phyloP scores from a whole-genome alignment of 2,888 invertebrate species.

The Agriopis marginaria region DNA sequence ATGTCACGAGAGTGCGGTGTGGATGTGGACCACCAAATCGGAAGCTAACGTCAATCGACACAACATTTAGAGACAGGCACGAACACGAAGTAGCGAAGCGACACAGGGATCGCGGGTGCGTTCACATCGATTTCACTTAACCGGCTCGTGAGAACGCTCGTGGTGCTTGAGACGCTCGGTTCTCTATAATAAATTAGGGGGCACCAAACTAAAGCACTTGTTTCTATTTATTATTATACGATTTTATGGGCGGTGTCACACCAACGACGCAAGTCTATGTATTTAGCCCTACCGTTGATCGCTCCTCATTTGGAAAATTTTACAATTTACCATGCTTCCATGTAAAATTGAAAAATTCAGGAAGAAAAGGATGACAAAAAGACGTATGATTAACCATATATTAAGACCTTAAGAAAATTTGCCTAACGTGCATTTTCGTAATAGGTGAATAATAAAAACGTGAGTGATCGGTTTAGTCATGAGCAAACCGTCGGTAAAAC shows the following conservation, averaged over 20 bases:
- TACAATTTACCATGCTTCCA: constrained; percentile 69
- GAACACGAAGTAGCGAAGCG: constrained; percentile 72
- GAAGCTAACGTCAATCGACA: constrained; percentile 68
- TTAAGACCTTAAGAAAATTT: constrained; percentile 61
- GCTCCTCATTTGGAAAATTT: constrained; percentile 58
- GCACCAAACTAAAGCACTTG: constrained; percentile 58
- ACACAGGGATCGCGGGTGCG: constrained; percentile 65
- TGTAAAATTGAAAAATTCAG: constrained; percentile 77
- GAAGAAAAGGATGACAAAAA: constrained; percentile 65
- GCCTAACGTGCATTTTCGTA: constrained; percentile 68
- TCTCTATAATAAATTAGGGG: constrained; percentile 44
- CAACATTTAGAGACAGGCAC: constrained; percentile 70
- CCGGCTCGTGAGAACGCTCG: constrained; percentile 40
- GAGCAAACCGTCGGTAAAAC: constrained; percentile 74
- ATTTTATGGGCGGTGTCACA: constrained; percentile 45
- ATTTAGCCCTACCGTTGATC: constrained; percentile 10
- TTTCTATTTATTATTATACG: constrained; percentile 15
- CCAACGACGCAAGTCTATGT: constrained; percentile 34
- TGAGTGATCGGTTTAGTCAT: constrained; percentile 71
- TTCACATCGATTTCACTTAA: constrained; percentile 53
- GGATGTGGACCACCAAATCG: constrained; percentile 71
- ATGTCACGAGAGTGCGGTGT: constrained; percentile 56
- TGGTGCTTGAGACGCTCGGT: constrained; percentile 22
- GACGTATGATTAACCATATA: constrained; percentile 61
- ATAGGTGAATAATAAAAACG: constrained; percentile 66